phyloP scores from a whole-genome alignment of 2,113 vertebrate species.

The Xerus inauris region DNA sequence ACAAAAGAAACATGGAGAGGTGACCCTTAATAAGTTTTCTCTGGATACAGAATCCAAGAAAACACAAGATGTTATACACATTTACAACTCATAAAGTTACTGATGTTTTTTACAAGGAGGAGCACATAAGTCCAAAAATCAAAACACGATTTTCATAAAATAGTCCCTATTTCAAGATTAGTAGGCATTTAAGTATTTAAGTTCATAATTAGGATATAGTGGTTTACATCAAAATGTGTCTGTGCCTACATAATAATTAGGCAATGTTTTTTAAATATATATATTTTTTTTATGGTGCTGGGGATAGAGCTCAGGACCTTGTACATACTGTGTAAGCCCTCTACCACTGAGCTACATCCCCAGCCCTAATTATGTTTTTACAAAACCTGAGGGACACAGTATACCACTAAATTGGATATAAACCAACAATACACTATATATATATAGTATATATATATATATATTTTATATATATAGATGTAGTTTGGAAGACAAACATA shows the following conservation, averaged over 20 bases:
- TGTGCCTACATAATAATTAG: constrained; percentile 10
- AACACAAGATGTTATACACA: background rate
- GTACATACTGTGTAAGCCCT: background rate
- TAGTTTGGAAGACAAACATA: no score
- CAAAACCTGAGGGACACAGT: constrained; percentile 42
- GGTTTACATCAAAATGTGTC: constrained; percentile 24
- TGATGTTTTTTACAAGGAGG: background rate
- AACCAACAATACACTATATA: background rate
- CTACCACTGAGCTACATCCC: background rate
- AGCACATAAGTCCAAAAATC: background rate
- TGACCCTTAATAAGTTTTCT: constrained; percentile 3
- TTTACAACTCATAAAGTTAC: background rate
- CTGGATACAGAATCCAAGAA: background rate
- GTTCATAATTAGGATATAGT: constrained; percentile 22
- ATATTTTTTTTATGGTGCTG: no score
- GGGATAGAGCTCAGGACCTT: background rate
- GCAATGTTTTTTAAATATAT: background rate
- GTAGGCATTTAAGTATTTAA: constrained; percentile 44
- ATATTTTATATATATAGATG: no score
- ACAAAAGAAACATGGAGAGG: constrained; percentile 53
- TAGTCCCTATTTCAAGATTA: constrained; percentile 9
- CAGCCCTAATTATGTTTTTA: background rate
- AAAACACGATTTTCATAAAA: constrained; percentile 56
- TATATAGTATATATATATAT: no score
- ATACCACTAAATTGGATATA: background rate